Evolutionary conservation across 2,113 vertebrate genomes (phyloP).

Genomic region (Pseudois nayaur): DNA sequence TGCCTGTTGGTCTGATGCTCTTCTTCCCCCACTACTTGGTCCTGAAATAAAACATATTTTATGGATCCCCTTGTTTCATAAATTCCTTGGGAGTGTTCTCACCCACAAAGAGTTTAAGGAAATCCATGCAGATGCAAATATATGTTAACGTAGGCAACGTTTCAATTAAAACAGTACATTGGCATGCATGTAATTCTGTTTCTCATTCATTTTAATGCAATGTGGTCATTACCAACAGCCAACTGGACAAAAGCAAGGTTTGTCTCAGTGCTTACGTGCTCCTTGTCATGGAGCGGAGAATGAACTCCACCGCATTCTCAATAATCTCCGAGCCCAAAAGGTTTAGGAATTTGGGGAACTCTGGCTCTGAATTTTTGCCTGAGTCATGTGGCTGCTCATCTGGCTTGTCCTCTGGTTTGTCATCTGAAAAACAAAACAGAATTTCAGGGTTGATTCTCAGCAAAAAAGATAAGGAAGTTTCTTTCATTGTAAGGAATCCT

Average conservation of each 20-base stretch:
- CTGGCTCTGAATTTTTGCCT: neutral
- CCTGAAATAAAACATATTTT: neutral
- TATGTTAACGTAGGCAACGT: neutral
- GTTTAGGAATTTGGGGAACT: conserved; percentile 48
- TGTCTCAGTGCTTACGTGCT: conserved; percentile 15
- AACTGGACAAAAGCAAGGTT: neutral
- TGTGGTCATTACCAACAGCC: neutral
- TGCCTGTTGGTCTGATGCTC: neutral
- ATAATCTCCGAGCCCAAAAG: conserved; percentile 64
- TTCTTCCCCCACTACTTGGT: neutral
- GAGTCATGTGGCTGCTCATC: neutral
- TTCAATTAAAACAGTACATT: neutral
- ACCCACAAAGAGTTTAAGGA: neutral
- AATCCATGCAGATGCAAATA: neutral
- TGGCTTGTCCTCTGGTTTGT: neutral
- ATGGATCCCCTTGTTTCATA: neutral
- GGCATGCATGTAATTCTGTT: neutral
- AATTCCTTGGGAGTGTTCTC: neutral
- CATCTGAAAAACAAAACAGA: conserved; percentile 39
- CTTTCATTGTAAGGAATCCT: neutral
- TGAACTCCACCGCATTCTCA: conserved; percentile 55
- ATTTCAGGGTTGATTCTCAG: neutral
- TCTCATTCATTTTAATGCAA: conserved; percentile 17
- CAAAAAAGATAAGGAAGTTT: neutral
- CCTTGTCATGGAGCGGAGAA: conserved; percentile 46